Evolutionary conservation across 2,797 vertebrate species (phyloP), one percentile per base, ranked within the genome.

Genomic region (Vespertilio murinus): DNA sequence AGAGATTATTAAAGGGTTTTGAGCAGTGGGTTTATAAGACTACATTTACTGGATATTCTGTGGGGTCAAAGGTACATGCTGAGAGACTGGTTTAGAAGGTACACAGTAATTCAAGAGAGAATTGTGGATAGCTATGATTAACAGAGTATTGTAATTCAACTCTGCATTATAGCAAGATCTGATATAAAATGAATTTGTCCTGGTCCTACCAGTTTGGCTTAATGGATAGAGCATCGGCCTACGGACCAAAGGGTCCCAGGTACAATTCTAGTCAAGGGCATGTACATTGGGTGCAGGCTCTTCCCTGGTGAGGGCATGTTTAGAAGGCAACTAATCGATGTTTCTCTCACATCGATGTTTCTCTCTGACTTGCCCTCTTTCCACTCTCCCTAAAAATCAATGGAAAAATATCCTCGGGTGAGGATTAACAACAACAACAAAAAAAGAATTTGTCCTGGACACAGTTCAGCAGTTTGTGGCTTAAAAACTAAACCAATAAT

Each of bases 171-270:
- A 71, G 14, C 8, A 89, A 35, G 33, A 95, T 59, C 38, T 94
- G 33, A 79, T 83, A 80, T 9, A 83, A 96, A 96, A 75, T 71
- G 52, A 95, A 90, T 45, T 35, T 77, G 8, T 80, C 42, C 9
- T 73, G 22, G 52, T 11, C 56, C 11, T 59, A 59, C 56, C 5
- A 2, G 56, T 28, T 59, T 28, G 56, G 56, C 56, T 59, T 5
- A 59, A 25, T 59, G 56, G 25, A 59, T 28, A 59, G 25, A 59
- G 25, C 56, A 59, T 30, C 4, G 12, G 25, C 25, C 25, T 59
- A 59, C 0, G 5, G 56, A 59, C 56, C 56, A 59, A 28, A 59
- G 25, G 56, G 25, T 28, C 25, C 56, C 25, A 28, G 56, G 56
- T 28, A 28, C 2, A 2, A 59, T 30, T 59, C 56, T 25, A 59